Evolutionary conservation across 2,888 invertebrate genomes (phyloP), one percentile per base, ranked within the genome.

Genomic region (Alviniconcha strummeri): DNA sequence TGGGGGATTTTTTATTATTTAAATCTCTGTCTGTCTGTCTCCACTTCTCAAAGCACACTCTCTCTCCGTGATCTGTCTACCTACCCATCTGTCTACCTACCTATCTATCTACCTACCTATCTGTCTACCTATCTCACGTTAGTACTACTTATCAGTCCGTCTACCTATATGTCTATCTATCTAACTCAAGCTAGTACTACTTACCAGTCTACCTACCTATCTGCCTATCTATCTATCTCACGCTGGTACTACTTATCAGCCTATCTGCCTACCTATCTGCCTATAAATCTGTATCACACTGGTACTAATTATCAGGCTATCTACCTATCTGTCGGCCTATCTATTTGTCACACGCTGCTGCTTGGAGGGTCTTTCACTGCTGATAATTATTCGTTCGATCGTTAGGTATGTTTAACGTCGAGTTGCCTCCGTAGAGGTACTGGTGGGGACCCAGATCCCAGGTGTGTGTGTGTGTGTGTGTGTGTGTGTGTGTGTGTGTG

Each of bases 401-500:
- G 36, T 36, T 36, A 36, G 36, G 36, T 36, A 3, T 36, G 36
- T 36, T 36, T 36, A 36, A 36, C 36, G 36, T 36, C 36, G 36
- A 36, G 36, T 36, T 36, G 36, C 36, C 36, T 36, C 36, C 36
- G 36, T 36, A 36, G 36, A 36, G 36, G 3, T 36, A 36, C 36
- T 36, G 36, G 36, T 36, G 36, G 36, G 36, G 36, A 36, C 36
- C 36, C 36, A 36, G 36, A 36, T 36, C 36, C 36, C 36, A 36
- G 36, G 17, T 56, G 75, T n/a, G 55, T 55, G 75, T 17, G 54
- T 17, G 75, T 55, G 75, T 17, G 75, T 55, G 55, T 5, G 75
- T 75, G 75, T 5, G 75, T 75, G 75, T 13, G 55, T 75, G 55
- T 13, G 55, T 75, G 75, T 75, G 55, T 54, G 13, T 75, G 75